phyloP scores from a whole-genome alignment of 2,888 invertebrate genomes.

The Myopa testacea region DNA sequence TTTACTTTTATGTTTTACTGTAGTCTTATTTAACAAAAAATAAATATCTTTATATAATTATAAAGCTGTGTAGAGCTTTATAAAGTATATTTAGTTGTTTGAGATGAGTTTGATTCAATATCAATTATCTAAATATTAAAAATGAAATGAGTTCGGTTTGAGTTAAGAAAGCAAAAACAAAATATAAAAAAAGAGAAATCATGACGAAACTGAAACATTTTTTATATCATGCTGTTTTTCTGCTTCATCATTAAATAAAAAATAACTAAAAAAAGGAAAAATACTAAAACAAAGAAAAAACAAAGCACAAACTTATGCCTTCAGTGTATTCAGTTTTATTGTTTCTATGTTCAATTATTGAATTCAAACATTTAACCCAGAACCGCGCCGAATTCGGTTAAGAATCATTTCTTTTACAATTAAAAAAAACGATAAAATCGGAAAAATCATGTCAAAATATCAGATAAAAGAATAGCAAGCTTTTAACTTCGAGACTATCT shows the following conservation, averaged over 20 bases:
- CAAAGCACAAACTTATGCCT: background rate
- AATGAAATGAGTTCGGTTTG: too few species aligned
- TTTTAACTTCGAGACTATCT: background rate
- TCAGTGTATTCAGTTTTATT: background rate
- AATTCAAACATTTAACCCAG: background rate
- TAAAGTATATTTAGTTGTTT: too few species aligned
- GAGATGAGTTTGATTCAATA: too few species aligned
- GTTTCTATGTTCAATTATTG: background rate
- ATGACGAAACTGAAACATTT: background rate
- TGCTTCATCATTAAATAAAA: background rate
- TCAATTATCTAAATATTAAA: too few species aligned
- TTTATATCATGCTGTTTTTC: background rate
- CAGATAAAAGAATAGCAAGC: background rate
- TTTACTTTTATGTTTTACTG: too few species aligned
- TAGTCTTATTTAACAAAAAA: too few species aligned
- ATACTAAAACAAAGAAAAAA: background rate
- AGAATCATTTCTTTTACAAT: conserved; percentile 12
- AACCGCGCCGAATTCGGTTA: background rate
- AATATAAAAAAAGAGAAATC: background rate
- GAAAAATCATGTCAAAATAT: conserved; percentile 1
- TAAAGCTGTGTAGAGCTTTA: too few species aligned
- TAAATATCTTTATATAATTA: too few species aligned
- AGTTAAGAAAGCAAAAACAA: background rate
- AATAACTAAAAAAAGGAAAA: background rate
- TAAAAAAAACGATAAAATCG: conserved; percentile 10